Evolutionary conservation across 2,888 invertebrate species (phyloP), one percentile per base, ranked within the genome.

Genomic region (Cyrtodaria siliqua): DNA sequence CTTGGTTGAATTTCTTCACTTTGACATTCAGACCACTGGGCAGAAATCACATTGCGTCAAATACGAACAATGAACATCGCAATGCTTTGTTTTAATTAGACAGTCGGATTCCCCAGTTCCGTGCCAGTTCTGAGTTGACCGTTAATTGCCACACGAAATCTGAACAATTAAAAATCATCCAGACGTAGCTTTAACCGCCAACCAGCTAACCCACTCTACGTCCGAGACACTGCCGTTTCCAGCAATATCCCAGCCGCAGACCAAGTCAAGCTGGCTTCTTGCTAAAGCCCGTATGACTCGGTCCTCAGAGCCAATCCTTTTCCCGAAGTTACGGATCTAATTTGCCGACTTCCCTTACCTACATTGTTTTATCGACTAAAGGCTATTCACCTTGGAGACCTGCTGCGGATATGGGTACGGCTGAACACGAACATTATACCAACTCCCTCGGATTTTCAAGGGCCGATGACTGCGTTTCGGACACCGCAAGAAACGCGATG

Each of bases 81-180:
- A 95, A 95, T 95, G 95, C 95, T 95, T 94, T 95, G 95, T 95
- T 95, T 95, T 95, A 94, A 95, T 95, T 95, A 95, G 94, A 95
- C 94, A 95, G 94, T 95, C 95, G 94, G 94, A 94, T 94, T 94
- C 94, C 94, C 94, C 94, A 93, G 93, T 95, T 95, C 94, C 95
- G 94, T 94, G 94, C 94, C 95, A 95, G 95, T 95, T 95, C 94
- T 94, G 94, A 94, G 93, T 92, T 93, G 94, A 87, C 93, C 93
- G 94, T 66, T 29, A 20, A 53, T 52, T 24, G 63, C 66, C 66
- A 29, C 49, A 55, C 56, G 66, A 66, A 66, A n/a, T n/a, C n/a
- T n/a, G n/a, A n/a, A n/a, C n/a, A n/a, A n/a, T n/a, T n/a, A n/a
- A n/a, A n/a, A n/a, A n/a, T n/a, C n/a, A n/a, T n/a, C n/a, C n/a